Conservation (phyloP, 2,888 invertebrate species). For the Drosophila maculinotata region DNA sequence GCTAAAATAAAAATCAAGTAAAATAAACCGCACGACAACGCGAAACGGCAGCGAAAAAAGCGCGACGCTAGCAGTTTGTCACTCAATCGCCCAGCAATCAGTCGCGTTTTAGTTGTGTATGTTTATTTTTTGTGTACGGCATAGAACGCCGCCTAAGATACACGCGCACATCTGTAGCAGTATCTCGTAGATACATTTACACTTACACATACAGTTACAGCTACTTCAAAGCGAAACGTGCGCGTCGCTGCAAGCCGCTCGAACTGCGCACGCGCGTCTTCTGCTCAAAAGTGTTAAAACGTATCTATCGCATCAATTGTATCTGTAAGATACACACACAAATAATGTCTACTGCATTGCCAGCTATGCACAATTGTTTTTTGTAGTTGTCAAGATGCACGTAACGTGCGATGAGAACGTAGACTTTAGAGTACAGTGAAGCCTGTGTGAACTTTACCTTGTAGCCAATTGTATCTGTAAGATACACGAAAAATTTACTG, state of each 20-base stretch:
- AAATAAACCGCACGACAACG: constrained; percentile 70
- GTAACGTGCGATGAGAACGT: constrained; percentile 42
- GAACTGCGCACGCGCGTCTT: constrained; percentile 46
- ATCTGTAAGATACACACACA: constrained; percentile 33
- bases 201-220: not conserved
- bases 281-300: constrained; percentile 32
- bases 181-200: constrained; percentile 34
- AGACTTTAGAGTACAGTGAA: constrained; percentile 16
- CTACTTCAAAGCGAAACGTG: constrained; percentile 22
- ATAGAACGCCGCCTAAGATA: constrained; percentile 15
- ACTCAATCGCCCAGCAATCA: constrained; percentile 75
- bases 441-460: not conserved
- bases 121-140: constrained; percentile 6
- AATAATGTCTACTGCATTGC: not conserved
- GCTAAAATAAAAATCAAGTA: constrained; percentile 64
- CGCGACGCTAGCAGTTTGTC: constrained; percentile 74
- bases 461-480: not conserved
- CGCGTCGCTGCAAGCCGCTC: constrained; percentile 24
- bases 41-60: constrained; percentile 62
- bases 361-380: constrained; percentile 12
- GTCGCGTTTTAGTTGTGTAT: constrained; percentile 59
- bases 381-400: constrained; percentile 20
- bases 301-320: constrained; percentile 23
- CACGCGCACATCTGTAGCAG: constrained; percentile 19
- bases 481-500: not conserved